These are phyloP conservation scores for Thysanoteuthis rhombus DNA, from an alignment of 2,888 invertebrate genomes.

Conservation along the genomic window DNA sequence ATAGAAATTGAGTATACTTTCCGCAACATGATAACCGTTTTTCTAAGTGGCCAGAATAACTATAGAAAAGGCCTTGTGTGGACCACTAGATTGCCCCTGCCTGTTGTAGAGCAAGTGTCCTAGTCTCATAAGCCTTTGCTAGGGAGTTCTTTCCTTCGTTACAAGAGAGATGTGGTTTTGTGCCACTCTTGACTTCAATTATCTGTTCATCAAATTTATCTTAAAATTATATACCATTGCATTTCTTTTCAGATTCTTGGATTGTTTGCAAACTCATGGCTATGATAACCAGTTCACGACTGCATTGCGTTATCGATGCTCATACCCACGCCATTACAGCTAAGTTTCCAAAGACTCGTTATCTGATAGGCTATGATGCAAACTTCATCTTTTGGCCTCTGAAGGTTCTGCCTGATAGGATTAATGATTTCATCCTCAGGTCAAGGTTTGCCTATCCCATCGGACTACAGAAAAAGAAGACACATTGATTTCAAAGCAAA, in stretches of 20 bases:
- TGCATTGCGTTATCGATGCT: slow-evolving; percentile 49
- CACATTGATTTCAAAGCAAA: background rate
- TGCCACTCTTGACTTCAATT: background rate
- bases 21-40: too few species aligned
- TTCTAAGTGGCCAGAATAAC: too few species aligned
- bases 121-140: too few species aligned
- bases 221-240: background rate
- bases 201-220: background rate
- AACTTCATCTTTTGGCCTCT: slow-evolving; percentile 48
- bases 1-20: too few species aligned
- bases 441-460: background rate
- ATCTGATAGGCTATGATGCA: slow-evolving; percentile 53
- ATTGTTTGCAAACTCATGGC: background rate
- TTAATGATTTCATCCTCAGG: slow-evolving; percentile 39
- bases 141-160: too few species aligned
- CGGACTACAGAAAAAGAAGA: background rate
- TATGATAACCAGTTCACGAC: background rate
- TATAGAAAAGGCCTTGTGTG: too few species aligned
- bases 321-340: slow-evolving; percentile 54
- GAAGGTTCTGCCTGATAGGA: slow-evolving; percentile 47
- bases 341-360: slow-evolving; percentile 47
- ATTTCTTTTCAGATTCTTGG: background rate
- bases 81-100: too few species aligned
- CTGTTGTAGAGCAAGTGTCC: too few species aligned
- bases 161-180: too few species aligned